Percentiles rank a stretch among this genome's conserved stretches.
Evolutionary conservation across 2,113 vertebrate species (phyloP).

Genomic region (Corythornis madagascariensis): DNA sequence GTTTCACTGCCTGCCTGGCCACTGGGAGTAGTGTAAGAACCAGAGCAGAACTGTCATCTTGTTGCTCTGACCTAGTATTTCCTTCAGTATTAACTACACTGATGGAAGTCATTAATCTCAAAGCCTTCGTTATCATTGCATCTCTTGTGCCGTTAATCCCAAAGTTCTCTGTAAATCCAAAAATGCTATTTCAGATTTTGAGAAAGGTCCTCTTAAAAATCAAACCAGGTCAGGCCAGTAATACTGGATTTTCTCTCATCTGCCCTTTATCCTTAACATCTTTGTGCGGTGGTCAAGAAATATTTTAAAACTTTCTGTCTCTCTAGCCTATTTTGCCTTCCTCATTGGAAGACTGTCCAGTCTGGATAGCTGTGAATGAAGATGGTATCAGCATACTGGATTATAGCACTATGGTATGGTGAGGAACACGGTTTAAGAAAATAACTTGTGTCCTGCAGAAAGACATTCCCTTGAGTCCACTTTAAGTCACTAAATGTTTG

Average conservation of each 20-base stretch:
- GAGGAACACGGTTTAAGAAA: background rate
- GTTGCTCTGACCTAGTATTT: background rate
- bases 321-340: slow-evolving; percentile 81
- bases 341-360: slow-evolving; percentile 74
- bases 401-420: slow-evolving; percentile 83
- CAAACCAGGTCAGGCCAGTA: background rate
- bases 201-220: background rate
- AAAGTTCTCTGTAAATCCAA: background rate
- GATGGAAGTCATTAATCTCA: background rate
- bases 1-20: background rate
- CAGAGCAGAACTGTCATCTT: background rate
- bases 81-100: background rate
- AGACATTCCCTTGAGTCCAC: background rate
- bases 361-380: slow-evolving; percentile 90
- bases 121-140: background rate
- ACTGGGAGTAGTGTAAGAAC: background rate
- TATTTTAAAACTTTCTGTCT: slow-evolving; percentile 4
- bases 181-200: background rate
- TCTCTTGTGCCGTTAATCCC: background rate
- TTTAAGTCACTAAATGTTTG: slow-evolving; percentile 6
- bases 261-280: background rate
- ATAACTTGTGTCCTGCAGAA: background rate
- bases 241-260: background rate
- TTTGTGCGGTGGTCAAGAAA: background rate
- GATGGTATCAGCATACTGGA: slow-evolving; percentile 87